These are phyloP conservation scores for Camelus dromedarius DNA, from an alignment of 2,113 vertebrate genomes.

Conservation along the genomic window DNA sequence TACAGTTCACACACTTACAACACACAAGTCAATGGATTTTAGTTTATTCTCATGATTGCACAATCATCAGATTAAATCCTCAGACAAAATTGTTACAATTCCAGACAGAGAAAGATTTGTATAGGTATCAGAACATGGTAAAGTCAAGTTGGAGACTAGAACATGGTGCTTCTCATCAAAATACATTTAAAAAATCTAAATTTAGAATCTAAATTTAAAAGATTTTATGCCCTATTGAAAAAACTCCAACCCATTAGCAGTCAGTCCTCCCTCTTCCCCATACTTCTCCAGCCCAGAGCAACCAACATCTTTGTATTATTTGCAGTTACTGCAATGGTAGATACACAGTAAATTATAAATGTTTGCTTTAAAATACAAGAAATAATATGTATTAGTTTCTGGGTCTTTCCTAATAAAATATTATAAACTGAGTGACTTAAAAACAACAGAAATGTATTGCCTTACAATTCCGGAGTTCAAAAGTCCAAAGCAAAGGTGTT, in stretches of 20 bases:
- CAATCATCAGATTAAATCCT: background rate
- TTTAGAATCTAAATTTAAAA: background rate
- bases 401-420: accelerated
- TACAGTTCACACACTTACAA: background rate
- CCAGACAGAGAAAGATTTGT: too few relatives aligned
- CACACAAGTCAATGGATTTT: background rate
- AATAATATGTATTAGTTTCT: background rate
- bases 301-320: background rate
- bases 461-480: background rate
- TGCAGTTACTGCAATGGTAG: background rate
- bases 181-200: too few relatives aligned
- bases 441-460: background rate
- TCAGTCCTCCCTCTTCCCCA: background rate
- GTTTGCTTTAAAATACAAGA: background rate
- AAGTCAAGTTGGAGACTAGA: too few relatives aligned
- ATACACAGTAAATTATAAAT: background rate
- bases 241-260: background rate
- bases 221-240: background rate
- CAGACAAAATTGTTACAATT: too few relatives aligned
- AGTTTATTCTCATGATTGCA: too few relatives aligned
- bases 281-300: background rate
- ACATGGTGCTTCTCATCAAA: too few relatives aligned
- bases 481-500: background rate
- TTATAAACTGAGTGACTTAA: background rate
- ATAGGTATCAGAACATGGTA: too few relatives aligned